Percentiles rank a stretch among this genome's conserved stretches.
These are phyloP conservation scores for Sarcophaga caerulescens DNA, from an alignment of 2,888 invertebrate species.

Conservation along the genomic window DNA sequence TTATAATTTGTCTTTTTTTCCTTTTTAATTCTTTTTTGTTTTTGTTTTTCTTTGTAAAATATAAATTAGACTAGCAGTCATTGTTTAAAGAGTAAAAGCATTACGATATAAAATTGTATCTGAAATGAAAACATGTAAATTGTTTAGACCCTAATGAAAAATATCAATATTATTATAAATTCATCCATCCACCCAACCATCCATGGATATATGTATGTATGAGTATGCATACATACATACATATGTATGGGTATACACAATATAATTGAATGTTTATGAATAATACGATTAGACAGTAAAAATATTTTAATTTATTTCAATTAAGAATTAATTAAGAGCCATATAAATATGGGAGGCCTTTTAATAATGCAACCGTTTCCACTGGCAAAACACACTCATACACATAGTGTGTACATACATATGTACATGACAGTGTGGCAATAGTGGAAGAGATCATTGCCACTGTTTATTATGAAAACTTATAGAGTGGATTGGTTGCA, in stretches of 20 bases:
- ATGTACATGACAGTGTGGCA: slow-evolving; percentile 15
- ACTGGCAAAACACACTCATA: slow-evolving; percentile 35
- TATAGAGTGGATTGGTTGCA: slow-evolving; percentile 60
- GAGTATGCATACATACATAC: background rate
- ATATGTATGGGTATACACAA: slow-evolving; percentile 4
- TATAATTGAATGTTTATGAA: slow-evolving; percentile 75
- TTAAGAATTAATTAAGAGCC: slow-evolving; percentile 80
- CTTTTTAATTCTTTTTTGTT: too few species aligned
- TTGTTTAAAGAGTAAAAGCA: background rate
- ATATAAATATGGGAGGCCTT: slow-evolving; percentile 66
- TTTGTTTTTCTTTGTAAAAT: background rate
- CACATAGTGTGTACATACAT: background rate
- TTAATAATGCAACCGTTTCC: slow-evolving; percentile 58
- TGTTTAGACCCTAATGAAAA: slow-evolving; percentile 28
- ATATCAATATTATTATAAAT: background rate
- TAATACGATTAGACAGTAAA: slow-evolving; percentile 81
- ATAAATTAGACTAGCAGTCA: slow-evolving; percentile 2
- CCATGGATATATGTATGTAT: background rate
- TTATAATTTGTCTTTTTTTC: too few species aligned
- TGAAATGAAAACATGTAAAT: background rate
- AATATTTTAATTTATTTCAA: slow-evolving; percentile 82
- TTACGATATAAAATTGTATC: background rate
- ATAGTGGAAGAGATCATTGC: slow-evolving; percentile 61
- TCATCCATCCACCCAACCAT: slow-evolving; percentile 4
- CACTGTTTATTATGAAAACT: slow-evolving; percentile 51